Conservation (phyloP, 2,113 vertebrate species). For the Pomatostomus ruficeps region DNA sequence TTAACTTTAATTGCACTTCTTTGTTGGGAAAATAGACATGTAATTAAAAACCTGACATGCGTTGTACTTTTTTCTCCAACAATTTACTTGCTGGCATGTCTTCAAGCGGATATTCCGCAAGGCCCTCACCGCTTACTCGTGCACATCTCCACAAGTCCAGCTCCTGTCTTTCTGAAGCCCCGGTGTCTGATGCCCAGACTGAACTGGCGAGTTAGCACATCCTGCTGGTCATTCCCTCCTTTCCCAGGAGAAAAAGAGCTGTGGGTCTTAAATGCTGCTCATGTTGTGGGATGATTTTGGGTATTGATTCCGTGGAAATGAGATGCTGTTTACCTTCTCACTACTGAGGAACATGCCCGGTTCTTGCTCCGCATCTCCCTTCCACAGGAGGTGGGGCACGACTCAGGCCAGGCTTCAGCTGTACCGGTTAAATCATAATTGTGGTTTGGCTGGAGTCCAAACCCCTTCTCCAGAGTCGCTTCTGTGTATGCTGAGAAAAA, state of each 20-base stretch:
- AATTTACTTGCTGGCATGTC: constrained; percentile 27
- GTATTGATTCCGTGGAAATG: neutral
- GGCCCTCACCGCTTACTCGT: neutral
- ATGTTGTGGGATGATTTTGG: neutral
- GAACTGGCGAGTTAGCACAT: neutral
- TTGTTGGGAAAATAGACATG: constrained; percentile 60
- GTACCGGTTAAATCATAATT: neutral
- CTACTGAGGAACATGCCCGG: neutral
- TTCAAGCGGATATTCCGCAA: constrained; percentile 3
- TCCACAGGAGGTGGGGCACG: neutral
- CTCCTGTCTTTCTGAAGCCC: neutral
- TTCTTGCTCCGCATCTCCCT: neutral
- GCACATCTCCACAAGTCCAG: neutral
- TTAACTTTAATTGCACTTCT: constrained; percentile 60
- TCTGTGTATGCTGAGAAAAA: neutral
- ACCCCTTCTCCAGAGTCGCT: neutral
- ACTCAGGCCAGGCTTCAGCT: neutral
- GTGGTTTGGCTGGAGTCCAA: neutral
- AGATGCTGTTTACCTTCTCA: neutral
- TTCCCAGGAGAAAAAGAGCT: neutral
- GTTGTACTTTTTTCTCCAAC: constrained; percentile 5
- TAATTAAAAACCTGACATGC: constrained; percentile 62
- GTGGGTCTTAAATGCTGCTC: neutral
- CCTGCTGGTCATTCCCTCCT: rapidly evolving
- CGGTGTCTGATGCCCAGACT: rapidly evolving